Evolutionary conservation across 2,888 invertebrate genomes (phyloP).

Genomic region (Coenonympha glycerion): DNA sequence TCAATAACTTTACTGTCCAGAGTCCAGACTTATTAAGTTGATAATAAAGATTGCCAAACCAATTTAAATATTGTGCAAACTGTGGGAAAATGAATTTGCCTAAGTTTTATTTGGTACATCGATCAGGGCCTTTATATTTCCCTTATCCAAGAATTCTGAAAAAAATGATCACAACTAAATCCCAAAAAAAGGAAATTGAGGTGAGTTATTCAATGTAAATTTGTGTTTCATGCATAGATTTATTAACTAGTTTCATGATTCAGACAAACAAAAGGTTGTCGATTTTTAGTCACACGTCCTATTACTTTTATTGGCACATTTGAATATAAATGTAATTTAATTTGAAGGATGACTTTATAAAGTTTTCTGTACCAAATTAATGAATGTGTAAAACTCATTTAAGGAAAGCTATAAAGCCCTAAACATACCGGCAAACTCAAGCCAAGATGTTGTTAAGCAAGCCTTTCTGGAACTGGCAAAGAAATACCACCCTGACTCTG

Average conservation of each 20-base stretch:
- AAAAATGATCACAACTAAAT: constrained; percentile 19
- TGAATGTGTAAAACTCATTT: no score
- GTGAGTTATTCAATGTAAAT: constrained; percentile 4
- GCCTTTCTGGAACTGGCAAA: constrained; percentile 87
- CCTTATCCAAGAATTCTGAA: not conserved
- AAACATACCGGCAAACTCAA: constrained; percentile 79
- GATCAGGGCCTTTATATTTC: not conserved
- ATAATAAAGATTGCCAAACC: no score
- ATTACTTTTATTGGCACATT: not conserved
- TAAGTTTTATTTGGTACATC: not conserved
- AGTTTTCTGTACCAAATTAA: no score
- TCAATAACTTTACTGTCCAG: no score
- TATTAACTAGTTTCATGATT: no score
- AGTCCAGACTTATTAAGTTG: no score
- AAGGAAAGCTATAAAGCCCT: constrained; percentile 82
- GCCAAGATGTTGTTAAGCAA: constrained; percentile 81
- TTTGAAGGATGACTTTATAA: not conserved
- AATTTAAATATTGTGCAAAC: no score
- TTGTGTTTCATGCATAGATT: not conserved
- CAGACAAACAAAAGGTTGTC: no score
- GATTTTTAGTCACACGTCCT: not conserved
- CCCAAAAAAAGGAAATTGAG: constrained; percentile 14
- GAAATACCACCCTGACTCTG: constrained; percentile 89
- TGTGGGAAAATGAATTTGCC: not conserved
- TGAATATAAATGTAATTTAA: not conserved